Evolutionary conservation across 2,888 invertebrate genomes (phyloP).

Genomic region (Didymodactylos carnosus): DNA sequence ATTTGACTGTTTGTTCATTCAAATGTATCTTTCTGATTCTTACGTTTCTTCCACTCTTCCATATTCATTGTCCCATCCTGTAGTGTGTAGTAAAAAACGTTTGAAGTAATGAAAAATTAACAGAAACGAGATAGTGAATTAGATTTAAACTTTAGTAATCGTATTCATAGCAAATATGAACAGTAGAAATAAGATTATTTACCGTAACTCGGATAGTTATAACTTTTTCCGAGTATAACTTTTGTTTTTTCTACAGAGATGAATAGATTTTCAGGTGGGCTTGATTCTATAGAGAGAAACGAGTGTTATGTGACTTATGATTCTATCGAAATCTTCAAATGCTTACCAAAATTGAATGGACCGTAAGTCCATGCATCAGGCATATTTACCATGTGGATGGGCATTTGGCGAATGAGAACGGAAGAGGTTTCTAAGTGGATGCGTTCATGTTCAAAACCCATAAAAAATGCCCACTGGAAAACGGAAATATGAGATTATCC

Average conservation of each 20-base stretch:
- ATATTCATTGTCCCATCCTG: constrained; percentile 33
- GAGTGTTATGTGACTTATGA: no score
- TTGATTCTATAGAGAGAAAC: constrained; percentile 17
- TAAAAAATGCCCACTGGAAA: constrained; percentile 27
- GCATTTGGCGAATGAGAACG: constrained; percentile 29
- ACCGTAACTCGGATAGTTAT: constrained; percentile 25
- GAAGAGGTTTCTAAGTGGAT: constrained; percentile 32
- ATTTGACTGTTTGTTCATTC: not conserved
- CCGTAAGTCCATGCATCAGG: constrained; percentile 27
- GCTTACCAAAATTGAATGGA: constrained; percentile 21
- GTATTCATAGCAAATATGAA: no score
- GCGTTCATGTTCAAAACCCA: constrained; percentile 33
- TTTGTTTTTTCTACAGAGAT: constrained; percentile 19
- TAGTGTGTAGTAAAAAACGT: no score
- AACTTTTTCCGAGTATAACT: constrained; percentile 26
- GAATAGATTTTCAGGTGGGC: constrained; percentile 20
- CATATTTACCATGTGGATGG: constrained; percentile 22
- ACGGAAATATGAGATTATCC: not conserved
- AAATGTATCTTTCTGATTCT: constrained; percentile 17
- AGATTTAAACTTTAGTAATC: no score
- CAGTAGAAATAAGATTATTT: no score
- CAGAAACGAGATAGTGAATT: no score
- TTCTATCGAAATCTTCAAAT: no score
- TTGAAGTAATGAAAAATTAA: no score
- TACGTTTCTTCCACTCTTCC: constrained; percentile 19